Evolutionary conservation across 2,888 invertebrate species (phyloP).

Genomic region (Argyresthia albistria): DNA sequence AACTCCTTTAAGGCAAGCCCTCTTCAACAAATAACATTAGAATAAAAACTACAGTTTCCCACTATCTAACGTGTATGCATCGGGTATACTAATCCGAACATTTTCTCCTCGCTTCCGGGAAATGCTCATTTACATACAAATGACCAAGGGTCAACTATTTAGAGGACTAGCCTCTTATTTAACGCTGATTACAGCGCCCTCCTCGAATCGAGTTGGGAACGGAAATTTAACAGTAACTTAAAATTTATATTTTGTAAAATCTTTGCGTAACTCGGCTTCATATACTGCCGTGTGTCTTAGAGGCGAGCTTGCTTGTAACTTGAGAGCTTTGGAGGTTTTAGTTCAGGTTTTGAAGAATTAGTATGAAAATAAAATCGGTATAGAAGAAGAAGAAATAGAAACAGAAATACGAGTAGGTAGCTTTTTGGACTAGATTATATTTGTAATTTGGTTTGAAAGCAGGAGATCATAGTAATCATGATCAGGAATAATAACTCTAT

Average conservation of each 20-base stretch:
- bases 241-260: background rate
- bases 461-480: no score
- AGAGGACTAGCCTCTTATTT: conserved; percentile 17
- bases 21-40: background rate
- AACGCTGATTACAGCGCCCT: conserved; percentile 14
- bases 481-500: no score
- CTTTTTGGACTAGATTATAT: no score
- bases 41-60: background rate
- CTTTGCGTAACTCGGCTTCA: no score
- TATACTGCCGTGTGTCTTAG: no score
- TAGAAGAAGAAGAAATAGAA: no score
- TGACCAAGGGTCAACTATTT: conserved; percentile 19
- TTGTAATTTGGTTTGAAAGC: no score
- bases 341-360: no score
- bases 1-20: background rate
- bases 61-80: background rate
- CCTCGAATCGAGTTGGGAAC: conserved; percentile 4
- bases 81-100: conserved; percentile 10
- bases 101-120: conserved; percentile 7
- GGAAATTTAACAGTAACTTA: background rate
- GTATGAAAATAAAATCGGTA: no score
- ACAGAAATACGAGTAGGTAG: no score
- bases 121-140: conserved; percentile 18
- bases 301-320: no score
- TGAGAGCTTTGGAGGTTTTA: no score